Base-by-base conservation (phyloP, 2,113 vertebrate genomes). In the Aepyceros melampus region DNA sequence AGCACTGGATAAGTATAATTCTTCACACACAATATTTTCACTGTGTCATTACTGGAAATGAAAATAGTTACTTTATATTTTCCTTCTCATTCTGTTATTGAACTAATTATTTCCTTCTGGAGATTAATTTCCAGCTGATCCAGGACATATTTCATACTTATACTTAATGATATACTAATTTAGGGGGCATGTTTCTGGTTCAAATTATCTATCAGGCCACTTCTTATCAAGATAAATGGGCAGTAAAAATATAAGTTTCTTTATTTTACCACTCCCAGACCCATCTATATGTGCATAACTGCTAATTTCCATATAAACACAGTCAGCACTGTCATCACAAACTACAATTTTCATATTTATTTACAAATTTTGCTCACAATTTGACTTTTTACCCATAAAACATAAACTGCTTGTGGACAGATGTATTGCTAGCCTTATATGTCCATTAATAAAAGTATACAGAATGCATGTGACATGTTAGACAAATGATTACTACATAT, bases 91-190 rank as follows among this genome's bases (percentile, higher is more conserved):
- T 95, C 8, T 92, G 9, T 60, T 78, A 47, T 78, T 91, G 40
- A 95, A 58, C 58, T 96, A 96, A 96, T 97, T 94, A 92, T 79
- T 36, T 95, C n/a, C 40, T 71, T 7, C 19, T 83, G 15, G 53
- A 84, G 51, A 97, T 96, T 90, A 94, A 95, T 95, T 90, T 90
- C n/a, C 25, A 87, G 43, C n/a, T 88, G 74, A 84, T 90, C 17
- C 5, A 31, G 43, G 82, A 67, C 78, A 96, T 95, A 87, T 87
- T 84, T 97, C 62, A 88, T 67, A 79, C 43, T 88, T 64, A 87
- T 58, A 96, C 19, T 93, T 96, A 91, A 91, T 79, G 33, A n/a
- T 31, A 55, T 79, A 33, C 23, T 93, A 95, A 96, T 88, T 95
- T 86, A 87, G 21, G 45, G 62, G 95, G 49, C 31, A 91, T 87